Percentiles rank a stretch among this genome's conserved stretches.
These are phyloP conservation scores for Oriolus oriolus DNA, from an alignment of 2,113 vertebrate species.

Conservation along the genomic window DNA sequence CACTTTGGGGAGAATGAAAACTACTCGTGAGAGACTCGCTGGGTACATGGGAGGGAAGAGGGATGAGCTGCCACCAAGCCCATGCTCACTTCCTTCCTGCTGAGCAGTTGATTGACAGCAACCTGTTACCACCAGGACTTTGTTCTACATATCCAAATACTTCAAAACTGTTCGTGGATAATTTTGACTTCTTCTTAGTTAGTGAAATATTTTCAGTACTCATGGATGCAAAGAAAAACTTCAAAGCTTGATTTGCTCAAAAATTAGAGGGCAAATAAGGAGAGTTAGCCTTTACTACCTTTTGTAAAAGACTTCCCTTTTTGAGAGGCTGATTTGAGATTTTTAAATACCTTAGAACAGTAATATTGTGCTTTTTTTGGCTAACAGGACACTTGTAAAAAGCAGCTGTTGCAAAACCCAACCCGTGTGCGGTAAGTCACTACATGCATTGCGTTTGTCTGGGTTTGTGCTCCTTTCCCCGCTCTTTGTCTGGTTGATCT, in stretches of 20 bases:
- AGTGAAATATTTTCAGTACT: not conserved
- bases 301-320: not conserved
- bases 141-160: not conserved
- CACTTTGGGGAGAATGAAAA: not conserved
- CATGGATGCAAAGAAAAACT: not conserved
- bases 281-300: not conserved
- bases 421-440: not conserved
- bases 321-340: not conserved
- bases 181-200: not conserved
- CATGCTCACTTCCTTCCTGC: not conserved
- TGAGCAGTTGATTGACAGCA: not conserved
- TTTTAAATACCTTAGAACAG: not conserved
- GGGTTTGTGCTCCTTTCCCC: not conserved
- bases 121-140: not conserved
- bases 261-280: not conserved
- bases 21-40: not conserved
- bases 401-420: not conserved
- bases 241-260: not conserved
- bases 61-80: not conserved
- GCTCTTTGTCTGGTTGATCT: not conserved
- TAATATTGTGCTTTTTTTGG: not conserved
- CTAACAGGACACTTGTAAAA: not conserved
- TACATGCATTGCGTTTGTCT: not conserved
- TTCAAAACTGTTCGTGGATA: not conserved
- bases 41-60: not conserved